Base-by-base conservation (phyloP, 2,888 invertebrate genomes). In the Gonocerus acuteangulatus region DNA sequence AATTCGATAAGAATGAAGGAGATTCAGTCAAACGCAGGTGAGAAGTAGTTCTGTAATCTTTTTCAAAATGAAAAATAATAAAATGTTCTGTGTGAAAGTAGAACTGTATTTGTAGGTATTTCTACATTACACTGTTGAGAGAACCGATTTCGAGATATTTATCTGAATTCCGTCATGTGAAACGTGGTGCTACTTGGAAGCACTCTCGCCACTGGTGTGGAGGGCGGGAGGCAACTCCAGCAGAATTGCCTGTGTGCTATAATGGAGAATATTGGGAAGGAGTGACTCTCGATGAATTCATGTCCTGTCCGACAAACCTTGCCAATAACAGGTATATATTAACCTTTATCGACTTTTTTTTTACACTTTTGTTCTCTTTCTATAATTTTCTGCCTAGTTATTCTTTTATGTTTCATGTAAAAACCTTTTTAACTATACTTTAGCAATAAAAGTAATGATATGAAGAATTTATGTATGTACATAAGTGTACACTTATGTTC, bases 111-210 rank as follows among this genome's bases (percentile, higher is more conserved):
- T 58, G 3, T 73, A 82, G 96, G 70, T 97, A 95, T 77, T 95
- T 95, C 78, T 97, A 95, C 78, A 92, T 97, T 68, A 95, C 96
- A 3, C 82, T 99, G 66, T 80, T 99, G 51, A 82, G 99, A 65
- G 93, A 97, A 72, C 99, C 99, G 0, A 86, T 96, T 44, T 82
- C 89, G 59, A 83, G 92, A 69, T 99, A 94, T 77, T 79, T 99
- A 71, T 95, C 95, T 62, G 99, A 99, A 76, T 99, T 91, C 76
- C 83, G 93, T 45, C 99, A 99, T 76, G 96, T 97, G 49, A 89
- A 92, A 72, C 82, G 97, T 23, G 95, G 96, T 34, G 95, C 95
- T 62, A 95, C 95, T 39, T 96, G 96, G 96, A 89, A 89, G 73
- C 89, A 88, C 47, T 78, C 82, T 4, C 73, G 79, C 19, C 81